Evolutionary conservation across 2,797 vertebrate species (phyloP).

Genomic region (Lacerta viridis): DNA sequence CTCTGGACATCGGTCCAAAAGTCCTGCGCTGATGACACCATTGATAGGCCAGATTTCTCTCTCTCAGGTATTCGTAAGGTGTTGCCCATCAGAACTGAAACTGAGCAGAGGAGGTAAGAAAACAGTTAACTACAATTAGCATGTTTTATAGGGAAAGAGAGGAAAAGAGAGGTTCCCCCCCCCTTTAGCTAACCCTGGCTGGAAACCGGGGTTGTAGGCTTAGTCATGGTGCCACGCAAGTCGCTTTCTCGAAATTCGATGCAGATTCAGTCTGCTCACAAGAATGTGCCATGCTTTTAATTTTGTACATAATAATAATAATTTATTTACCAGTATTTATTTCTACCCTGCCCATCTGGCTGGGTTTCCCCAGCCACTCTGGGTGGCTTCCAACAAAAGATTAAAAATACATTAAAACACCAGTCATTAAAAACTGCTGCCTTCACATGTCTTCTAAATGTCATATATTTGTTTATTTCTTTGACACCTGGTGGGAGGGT

Average conservation of each 20-base stretch:
- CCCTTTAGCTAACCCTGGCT: too few species aligned
- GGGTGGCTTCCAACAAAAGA: too few species aligned
- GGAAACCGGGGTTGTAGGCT: neutral
- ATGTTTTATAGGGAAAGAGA: neutral
- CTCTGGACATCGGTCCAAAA: too few species aligned
- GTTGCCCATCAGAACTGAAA: neutral
- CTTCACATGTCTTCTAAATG: too few species aligned
- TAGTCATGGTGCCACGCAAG: neutral
- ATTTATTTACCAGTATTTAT: neutral
- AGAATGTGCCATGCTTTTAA: neutral
- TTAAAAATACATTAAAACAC: too few species aligned
- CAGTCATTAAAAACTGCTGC: too few species aligned
- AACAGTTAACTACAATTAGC: neutral
- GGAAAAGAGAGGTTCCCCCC: neutral
- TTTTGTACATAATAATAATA: neutral
- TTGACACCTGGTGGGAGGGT: too few species aligned
- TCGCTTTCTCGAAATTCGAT: neutral
- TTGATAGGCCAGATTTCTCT: neutral
- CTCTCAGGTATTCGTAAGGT: neutral
- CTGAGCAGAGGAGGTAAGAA: neutral
- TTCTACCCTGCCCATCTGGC: too few species aligned
- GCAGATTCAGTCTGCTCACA: neutral
- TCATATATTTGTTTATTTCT: too few species aligned
- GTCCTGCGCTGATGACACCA: too few species aligned
- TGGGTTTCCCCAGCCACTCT: too few species aligned